Base-by-base conservation (phyloP, 2,797 vertebrate genomes). In the Neostethus bicornis region DNA sequence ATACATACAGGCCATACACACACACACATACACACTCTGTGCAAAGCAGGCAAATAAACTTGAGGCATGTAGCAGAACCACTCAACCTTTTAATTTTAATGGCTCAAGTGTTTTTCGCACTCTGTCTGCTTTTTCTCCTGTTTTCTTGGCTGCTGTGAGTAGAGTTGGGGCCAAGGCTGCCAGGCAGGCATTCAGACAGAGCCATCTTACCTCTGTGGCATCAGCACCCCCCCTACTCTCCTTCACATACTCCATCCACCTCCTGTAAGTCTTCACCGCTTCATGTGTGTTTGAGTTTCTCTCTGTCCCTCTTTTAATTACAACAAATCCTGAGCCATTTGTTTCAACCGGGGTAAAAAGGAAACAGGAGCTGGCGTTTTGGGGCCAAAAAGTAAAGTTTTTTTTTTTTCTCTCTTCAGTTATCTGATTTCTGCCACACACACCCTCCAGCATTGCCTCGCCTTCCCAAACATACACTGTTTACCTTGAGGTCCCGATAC, bases 401-500 rank as follows among this genome's bases (percentile, higher is more conserved):
- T 76, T 60, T 52, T 31, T 73, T 75, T 51, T 31, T 78, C 79
- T 76, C 60, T 52, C 31, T 73, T 75, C 51, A 77, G 75, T 81
- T 77, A 72, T 75, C 50, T 56, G 67, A 83, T 83, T 61, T 32
- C 49, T 61, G 67, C 77, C 62, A 64, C 69, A 58, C 61, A 59
- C 75, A 66, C 63, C 70, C 66, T 43, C 58, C 20, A 49, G 64
- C 72, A 64, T 57, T 4, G 39, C 72, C 64, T 57, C 4, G 39
- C 57, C 59, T 25, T 16, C 46, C 17, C 10, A 61, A 59, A n/a
- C 20, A n/a, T n/a, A n/a, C 70, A 44, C 58, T 89, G 92, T 93
- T 94, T 96, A 96, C 96, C 95, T 98, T 98, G 85, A 97, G 95
- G 93, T 98, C 95, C 88, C 96, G 94, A 86, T 97, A 98, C 90